Evolutionary conservation across 2,113 vertebrate genomes (phyloP).

Genomic region (Sprattus sprattus): DNA sequence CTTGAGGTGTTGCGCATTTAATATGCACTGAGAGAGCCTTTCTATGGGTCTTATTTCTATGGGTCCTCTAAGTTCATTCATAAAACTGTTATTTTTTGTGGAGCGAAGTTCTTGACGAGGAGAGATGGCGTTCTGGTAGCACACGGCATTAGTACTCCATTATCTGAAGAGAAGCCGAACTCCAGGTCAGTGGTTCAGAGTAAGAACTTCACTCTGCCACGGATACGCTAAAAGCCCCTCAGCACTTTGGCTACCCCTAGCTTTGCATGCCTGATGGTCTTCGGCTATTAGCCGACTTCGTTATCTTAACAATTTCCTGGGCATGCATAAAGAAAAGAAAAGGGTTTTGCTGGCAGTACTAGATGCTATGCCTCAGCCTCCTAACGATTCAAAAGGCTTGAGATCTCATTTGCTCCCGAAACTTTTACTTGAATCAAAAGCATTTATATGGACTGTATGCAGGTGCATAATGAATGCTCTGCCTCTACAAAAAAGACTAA

Average conservation of each 20-base stretch:
- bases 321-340: background rate
- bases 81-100: background rate
- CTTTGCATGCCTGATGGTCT: background rate
- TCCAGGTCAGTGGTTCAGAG: slow-evolving; percentile 14
- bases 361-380: background rate
- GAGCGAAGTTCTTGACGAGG: background rate
- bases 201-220: background rate
- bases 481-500: background rate
- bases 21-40: slow-evolving; percentile 26
- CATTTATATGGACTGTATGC: background rate
- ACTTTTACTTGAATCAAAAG: background rate
- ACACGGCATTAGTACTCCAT: slow-evolving; percentile 29
- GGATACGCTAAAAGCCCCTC: background rate
- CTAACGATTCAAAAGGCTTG: background rate
- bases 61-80: slow-evolving; percentile 39
- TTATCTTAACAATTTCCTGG: background rate
- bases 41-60: background rate
- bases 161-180: slow-evolving; percentile 23
- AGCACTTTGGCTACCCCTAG: background rate
- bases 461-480: background rate
- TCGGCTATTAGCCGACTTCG: background rate
- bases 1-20: slow-evolving; percentile 31
- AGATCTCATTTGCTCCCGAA: background rate
- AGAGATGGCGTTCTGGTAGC: background rate
- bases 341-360: background rate